A percentile compares a stretch with the other conserved stretches of the same genome.
These are phyloP conservation scores for Cyprinodon diabolis DNA, from an alignment of 2,797 vertebrate species.

Conservation along the genomic window DNA sequence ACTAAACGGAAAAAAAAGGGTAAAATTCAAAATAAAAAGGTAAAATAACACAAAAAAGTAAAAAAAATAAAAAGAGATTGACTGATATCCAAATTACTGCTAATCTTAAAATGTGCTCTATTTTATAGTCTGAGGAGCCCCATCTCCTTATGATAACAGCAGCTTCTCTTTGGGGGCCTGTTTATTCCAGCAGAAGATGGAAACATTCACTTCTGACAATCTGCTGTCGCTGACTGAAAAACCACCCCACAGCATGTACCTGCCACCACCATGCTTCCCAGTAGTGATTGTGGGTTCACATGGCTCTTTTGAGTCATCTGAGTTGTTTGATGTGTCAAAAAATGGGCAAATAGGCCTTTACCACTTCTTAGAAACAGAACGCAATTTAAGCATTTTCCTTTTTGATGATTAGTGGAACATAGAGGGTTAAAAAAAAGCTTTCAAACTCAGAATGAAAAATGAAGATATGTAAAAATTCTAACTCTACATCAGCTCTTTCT, in stretches of 20 bases:
- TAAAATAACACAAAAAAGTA: no score
- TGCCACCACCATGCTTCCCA: neutral
- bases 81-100: no score
- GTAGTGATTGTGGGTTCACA: neutral
- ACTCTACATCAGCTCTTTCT: constrained; percentile 85
- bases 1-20: no score
- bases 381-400: neutral
- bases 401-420: neutral
- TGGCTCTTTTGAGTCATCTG: neutral
- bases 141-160: neutral
- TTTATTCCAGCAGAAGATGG: neutral
- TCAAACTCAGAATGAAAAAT: neutral
- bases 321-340: neutral
- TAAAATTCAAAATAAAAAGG: no score
- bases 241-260: neutral
- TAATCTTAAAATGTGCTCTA: neutral
- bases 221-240: neutral
- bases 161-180: neutral
- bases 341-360: neutral
- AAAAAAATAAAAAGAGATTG: no score
- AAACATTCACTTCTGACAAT: neutral
- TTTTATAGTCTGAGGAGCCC: neutral
- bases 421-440: neutral
- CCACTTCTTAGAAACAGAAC: neutral
- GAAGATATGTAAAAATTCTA: neutral